Percentiles rank a stretch among this genome's conserved stretches.
Conservation (phyloP, 2,888 invertebrate species). For the Scelioninae gen. 2 region DNA sequence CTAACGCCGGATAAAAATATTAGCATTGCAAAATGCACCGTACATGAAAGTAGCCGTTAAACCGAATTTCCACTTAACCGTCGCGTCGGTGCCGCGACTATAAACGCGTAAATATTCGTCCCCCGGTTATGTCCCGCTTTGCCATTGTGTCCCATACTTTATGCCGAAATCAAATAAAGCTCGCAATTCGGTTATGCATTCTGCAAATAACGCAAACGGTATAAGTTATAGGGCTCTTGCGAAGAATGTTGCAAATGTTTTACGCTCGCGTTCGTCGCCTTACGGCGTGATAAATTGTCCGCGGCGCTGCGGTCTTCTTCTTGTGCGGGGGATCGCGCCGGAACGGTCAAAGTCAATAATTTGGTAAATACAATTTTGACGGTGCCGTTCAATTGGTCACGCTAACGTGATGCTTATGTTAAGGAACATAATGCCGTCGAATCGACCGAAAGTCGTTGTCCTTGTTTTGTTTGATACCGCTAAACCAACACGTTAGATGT, state of each 20-base stretch:
- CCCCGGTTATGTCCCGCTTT: conserved; percentile 17
- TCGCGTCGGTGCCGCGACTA: conserved; percentile 19
- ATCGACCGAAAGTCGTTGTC: not conserved
- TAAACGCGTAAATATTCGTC: conserved; percentile 46
- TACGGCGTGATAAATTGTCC: conserved; percentile 26
- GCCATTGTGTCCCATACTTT: conserved; percentile 40
- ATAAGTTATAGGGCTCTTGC: conserved; percentile 36
- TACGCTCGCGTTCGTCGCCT: conserved; percentile 24
- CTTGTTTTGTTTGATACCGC: conserved; percentile 15
- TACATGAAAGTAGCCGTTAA: conserved; percentile 19
- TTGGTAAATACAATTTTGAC: not conserved
- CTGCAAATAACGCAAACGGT: conserved; percentile 27
- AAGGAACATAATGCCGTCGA: not conserved
- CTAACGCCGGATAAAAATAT: not conserved
- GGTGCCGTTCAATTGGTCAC: conserved; percentile 6
- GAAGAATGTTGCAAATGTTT: conserved; percentile 39
- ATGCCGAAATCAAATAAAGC: conserved; percentile 46
- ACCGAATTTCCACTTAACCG: conserved; percentile 15
- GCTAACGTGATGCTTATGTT: not conserved
- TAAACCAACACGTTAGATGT: conserved; percentile 12
- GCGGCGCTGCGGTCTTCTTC: not conserved
- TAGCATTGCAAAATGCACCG: not conserved
- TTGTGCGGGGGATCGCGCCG: too few species aligned
- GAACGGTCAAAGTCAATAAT: conserved; percentile 21
- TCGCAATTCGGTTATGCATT: conserved; percentile 39